phyloP scores from a whole-genome alignment of 1,140 invertebrate genomes.

The Dinoponera quadriceps region DNA sequence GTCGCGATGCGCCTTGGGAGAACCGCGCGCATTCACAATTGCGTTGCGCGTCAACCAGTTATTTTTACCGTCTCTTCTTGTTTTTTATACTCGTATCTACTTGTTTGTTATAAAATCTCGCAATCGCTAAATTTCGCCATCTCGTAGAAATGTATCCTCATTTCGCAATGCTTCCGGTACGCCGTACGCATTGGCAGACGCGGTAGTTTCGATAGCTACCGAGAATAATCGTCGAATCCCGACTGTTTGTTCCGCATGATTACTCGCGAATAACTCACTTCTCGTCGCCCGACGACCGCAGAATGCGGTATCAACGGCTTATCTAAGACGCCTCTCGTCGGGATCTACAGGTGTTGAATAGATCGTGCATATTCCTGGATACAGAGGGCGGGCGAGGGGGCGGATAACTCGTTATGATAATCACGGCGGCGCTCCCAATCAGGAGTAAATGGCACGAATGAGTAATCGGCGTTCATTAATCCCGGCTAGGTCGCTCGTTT shows the following conservation, averaged over 20 bases:
- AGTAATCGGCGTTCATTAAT: conserved; percentile 75
- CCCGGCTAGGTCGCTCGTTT: conserved; percentile 63
- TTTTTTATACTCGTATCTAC: too few species aligned
- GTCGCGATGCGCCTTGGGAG: too few species aligned
- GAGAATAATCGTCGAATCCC: background rate
- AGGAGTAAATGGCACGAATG: conserved; percentile 54
- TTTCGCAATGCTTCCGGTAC: background rate
- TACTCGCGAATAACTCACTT: background rate
- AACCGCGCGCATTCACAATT: too few species aligned
- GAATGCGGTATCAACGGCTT: background rate
- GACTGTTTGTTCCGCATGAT: background rate
- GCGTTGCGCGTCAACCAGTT: too few species aligned
- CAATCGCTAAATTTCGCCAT: too few species aligned
- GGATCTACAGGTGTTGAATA: conserved; percentile 58
- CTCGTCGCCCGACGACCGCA: background rate
- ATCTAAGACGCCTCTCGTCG: background rate
- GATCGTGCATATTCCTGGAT: background rate
- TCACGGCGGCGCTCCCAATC: conserved; percentile 48
- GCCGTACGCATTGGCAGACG: background rate
- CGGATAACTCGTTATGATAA: conserved; percentile 49
- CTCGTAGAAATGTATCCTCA: background rate
- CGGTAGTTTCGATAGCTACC: background rate
- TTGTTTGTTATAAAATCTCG: too few species aligned
- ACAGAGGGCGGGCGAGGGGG: too few species aligned
- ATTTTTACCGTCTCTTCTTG: too few species aligned